phyloP scores from a whole-genome alignment of 2,113 vertebrate genomes.

The Eira barbara region DNA sequence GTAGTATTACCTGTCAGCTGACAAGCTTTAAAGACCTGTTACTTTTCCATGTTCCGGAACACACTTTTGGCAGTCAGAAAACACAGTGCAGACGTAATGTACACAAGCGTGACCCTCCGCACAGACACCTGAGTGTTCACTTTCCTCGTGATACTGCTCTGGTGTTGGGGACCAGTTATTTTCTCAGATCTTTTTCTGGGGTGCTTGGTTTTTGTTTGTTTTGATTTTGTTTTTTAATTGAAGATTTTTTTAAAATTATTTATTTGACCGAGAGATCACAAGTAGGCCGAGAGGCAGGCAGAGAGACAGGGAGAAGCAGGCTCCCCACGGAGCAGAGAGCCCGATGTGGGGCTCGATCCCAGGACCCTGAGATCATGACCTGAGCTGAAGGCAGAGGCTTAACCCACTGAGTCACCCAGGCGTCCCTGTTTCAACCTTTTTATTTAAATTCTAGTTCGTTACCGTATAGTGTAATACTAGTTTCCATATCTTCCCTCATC shows the following conservation, averaged over 20 bases:
- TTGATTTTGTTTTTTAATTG: neutral
- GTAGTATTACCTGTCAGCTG: slow-evolving; percentile 71
- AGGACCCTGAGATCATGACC: no score
- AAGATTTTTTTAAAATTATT: no score
- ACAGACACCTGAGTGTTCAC: neutral
- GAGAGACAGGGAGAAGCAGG: no score
- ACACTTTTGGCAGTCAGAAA: neutral
- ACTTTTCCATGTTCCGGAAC: neutral
- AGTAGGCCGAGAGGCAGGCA: no score
- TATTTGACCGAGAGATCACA: no score
- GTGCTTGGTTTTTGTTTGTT: neutral
- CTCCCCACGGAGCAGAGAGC: no score
- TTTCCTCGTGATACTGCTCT: neutral
- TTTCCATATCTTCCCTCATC: neutral
- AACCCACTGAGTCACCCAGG: no score
- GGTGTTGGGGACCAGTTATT: neutral
- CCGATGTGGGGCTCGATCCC: no score
- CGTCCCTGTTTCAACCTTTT: no score
- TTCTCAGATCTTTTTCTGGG: neutral
- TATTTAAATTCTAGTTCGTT: neutral
- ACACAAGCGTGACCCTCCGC: neutral
- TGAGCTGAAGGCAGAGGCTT: no score
- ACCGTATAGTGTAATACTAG: neutral
- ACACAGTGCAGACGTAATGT: neutral
- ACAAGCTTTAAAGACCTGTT: slow-evolving; percentile 16